Base-by-base conservation (phyloP, 2,888 invertebrate genomes). In the Mallateleia sp. region DNA sequence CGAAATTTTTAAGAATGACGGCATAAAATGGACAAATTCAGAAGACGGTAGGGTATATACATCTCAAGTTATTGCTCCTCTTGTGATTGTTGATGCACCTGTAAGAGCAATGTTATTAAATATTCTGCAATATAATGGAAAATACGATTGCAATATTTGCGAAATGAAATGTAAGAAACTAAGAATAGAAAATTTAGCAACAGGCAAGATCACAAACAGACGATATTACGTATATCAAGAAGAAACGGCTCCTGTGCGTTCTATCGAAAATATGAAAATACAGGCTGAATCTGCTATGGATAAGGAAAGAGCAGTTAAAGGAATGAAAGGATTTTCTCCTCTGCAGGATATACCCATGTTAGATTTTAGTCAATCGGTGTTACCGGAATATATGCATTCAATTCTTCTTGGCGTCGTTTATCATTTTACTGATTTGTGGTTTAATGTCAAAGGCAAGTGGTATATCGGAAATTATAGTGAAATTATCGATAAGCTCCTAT, bases 41-140 rank as follows among this genome's bases (percentile, higher is more conserved):
- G 22, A 52, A 32, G 64, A 60, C 2, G 0, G 11, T 22, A 24
- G 9, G 5, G 47, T 62, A 28, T 34, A 74, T 25, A n/a, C 6
- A 5, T 82, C 75, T 1, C 69, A 64, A 18, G 38, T 83, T 18
- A n/a, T 64, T 1, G 75, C 75, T 18, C 77, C 83, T 18, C 0
- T 83, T 7, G 52, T 25, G 11, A 20, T 62, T n/a, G 83, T 20
- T 0, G 75, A 77, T 47, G 62, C 75, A 18, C 77, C 77, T 2
- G 64, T 45, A 0, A 52, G 83, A 62, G 83, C 83, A 3, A 38
- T 38, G 7, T 9, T 83, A 14, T 77, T 69, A 69, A 77, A 77
- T 38, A 34, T 77, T 2, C 54, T 58, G 8, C 42, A 64, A 5
- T 60, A 54, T 34, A 62, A 18, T 6, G 75, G 69, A 11, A 62